Base-by-base conservation (phyloP, 2,888 invertebrate species). In the Diaperis boleti region DNA sequence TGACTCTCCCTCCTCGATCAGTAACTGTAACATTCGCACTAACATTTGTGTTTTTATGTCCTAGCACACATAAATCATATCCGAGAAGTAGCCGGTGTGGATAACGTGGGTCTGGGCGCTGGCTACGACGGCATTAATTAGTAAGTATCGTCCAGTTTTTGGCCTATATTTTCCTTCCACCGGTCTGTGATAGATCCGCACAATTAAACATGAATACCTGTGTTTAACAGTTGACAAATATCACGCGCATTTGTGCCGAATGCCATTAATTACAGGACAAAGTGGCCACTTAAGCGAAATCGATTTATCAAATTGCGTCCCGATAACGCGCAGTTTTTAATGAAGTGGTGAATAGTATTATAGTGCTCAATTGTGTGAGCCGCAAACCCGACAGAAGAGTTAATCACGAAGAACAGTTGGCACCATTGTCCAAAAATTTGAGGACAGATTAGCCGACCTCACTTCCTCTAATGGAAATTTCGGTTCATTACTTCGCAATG, bases 61-160 rank as follows among this genome's bases (percentile, higher is more conserved):
- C 62, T 86, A 94, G 94, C 92, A 72, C 94, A 95, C 84, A 93
- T 95, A 83, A 94, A 94, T 86, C 93, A 94, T 84, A 91, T 94
- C 78, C 87, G 92, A 74, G 89, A 90, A 77, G 87, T 92, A 67
- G 93, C 93, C 65, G 94, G 95, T 68, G 89, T 93, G 76, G 93
- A 94, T 85, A 90, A 92, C 82, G 92, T 94, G 65, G 95, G 94
- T 49, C 86, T 95, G 66, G 95, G 94, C 66, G 94, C 93, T 62
- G 94, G 94, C 74, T 94, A 92, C 83, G 93, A 94, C 80, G 94
- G 94, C 76, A 94, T 94, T 82, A 92, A 93, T 86, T 89, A 88
- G 94, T 95, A 85, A 92, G 93, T 91, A 82, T 45, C 13, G 1
- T 45, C 8, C 2, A 17, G 41, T 4, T 18, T 10, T 42, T 22